These are phyloP conservation scores for Phrixothrix hirtus DNA, from an alignment of 2,888 invertebrate species.

Conservation along the genomic window DNA sequence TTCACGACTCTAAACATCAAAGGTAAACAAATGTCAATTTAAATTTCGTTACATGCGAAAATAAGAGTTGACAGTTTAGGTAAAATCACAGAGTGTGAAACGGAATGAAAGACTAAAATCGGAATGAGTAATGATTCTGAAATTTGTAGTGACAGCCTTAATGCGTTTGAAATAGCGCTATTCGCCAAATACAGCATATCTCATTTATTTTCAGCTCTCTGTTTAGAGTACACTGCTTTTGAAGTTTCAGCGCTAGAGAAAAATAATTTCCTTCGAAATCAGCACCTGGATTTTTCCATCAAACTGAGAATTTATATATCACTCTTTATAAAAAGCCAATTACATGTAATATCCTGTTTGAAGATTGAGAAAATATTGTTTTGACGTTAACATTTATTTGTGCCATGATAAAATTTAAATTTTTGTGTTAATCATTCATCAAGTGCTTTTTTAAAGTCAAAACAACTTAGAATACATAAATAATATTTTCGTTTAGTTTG, in stretches of 20 bases:
- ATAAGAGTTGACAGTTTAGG: conserved; percentile 32
- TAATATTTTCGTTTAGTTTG: no score
- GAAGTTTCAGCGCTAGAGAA: conserved; percentile 41
- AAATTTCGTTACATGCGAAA: conserved; percentile 23
- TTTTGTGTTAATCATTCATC: not conserved
- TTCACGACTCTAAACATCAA: conserved; percentile 26
- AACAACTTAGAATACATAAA: no score
- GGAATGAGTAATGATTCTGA: conserved; percentile 49
- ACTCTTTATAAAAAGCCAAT: conserved; percentile 29
- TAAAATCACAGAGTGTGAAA: conserved; percentile 38
- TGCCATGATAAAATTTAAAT: conserved; percentile 8
- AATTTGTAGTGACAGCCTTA: conserved; percentile 48
- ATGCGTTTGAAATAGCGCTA: conserved; percentile 43
- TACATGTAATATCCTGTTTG: conserved; percentile 29
- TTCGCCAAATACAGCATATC: conserved; percentile 41
- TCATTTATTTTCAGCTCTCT: conserved; percentile 43
- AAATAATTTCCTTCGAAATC: conserved; percentile 39
- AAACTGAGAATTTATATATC: conserved; percentile 28
- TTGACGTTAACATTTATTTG: conserved; percentile 20
- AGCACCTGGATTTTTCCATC: conserved; percentile 32
- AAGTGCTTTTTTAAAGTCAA: no score
- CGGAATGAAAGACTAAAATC: conserved; percentile 37
- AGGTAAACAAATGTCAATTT: conserved; percentile 31
- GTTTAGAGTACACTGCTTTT: conserved; percentile 42
- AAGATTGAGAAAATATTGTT: conserved; percentile 25